Percentiles rank a stretch among this genome's conserved stretches.
These are phyloP conservation scores for Nerophis ophidion DNA, from an alignment of 2,113 vertebrate species.

Conservation along the genomic window DNA sequence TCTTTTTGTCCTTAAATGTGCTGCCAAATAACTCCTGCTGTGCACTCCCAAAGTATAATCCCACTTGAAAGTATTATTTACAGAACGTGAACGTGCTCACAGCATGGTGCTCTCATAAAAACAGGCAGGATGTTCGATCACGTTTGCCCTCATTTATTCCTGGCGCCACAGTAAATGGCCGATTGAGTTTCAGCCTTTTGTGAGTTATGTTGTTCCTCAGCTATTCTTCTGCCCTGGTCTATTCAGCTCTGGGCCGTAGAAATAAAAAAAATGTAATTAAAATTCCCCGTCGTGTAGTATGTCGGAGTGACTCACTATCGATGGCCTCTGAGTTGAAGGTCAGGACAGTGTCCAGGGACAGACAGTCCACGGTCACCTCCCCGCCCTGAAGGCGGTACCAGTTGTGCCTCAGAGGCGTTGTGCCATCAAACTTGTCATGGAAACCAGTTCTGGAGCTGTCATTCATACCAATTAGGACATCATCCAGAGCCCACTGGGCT, in stretches of 20 bases:
- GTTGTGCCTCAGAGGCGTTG: slow-evolving; percentile 83
- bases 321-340: slow-evolving; percentile 86
- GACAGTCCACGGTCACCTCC: slow-evolving; percentile 89
- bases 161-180: slow-evolving; percentile 41
- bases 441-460: slow-evolving; percentile 94
- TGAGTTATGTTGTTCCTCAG: slow-evolving; percentile 25
- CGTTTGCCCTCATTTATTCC: slow-evolving; percentile 53
- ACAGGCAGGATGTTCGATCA: slow-evolving; percentile 55
- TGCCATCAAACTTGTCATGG: slow-evolving; percentile 92
- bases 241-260: not conserved
- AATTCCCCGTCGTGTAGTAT: not conserved
- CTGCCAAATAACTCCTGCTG: slow-evolving; percentile 39
- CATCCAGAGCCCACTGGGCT: slow-evolving; percentile 94
- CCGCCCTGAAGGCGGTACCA: slow-evolving; percentile 97
- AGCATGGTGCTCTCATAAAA: slow-evolving; percentile 57
- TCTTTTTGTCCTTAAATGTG: slow-evolving; percentile 40
- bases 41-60: slow-evolving; percentile 44
- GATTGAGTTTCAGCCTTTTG: slow-evolving; percentile 47
- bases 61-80: slow-evolving; percentile 54
- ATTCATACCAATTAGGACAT: slow-evolving; percentile 95
- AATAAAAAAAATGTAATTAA: not conserved
- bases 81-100: slow-evolving; percentile 48
- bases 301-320: slow-evolving; percentile 63
- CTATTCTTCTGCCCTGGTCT: slow-evolving; percentile 18
- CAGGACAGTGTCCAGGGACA: slow-evolving; percentile 89